Conservation (phyloP, 2,797 vertebrate genomes). For the Xerus rutilus region DNA sequence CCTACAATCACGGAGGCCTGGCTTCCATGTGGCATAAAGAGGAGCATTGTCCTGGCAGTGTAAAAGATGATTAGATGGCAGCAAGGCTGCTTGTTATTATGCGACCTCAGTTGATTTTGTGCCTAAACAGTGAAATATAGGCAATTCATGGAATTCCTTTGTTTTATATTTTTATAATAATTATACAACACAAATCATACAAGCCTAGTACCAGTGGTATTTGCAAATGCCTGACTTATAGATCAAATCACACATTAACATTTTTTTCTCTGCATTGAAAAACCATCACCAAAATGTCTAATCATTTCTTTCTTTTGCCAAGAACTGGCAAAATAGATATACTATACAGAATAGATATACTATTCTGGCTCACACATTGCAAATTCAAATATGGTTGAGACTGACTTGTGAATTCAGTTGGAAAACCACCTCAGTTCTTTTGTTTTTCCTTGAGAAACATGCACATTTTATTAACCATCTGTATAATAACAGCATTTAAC, state of each 20-base stretch:
- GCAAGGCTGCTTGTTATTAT: constrained; percentile 71
- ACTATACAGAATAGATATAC: not conserved
- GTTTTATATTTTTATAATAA: constrained; percentile 54
- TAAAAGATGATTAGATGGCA: constrained; percentile 63
- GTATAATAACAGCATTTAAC: no score
- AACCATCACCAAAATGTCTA: not conserved
- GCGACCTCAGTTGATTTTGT: constrained; percentile 74
- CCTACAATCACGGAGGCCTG: constrained; percentile 51
- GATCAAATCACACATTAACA: constrained; percentile 50
- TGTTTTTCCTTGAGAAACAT: no score
- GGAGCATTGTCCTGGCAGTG: constrained; percentile 70
- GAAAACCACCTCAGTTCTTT: not conserved
- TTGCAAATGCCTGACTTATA: constrained; percentile 50
- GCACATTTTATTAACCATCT: no score
- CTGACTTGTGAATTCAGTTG: not conserved
- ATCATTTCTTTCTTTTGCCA: constrained; percentile 34
- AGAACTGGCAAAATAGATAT: not conserved
- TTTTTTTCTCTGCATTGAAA: constrained; percentile 53
- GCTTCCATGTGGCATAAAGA: constrained; percentile 73
- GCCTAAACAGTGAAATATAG: constrained; percentile 73
- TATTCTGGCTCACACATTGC: not conserved
- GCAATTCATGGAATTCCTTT: constrained; percentile 74
- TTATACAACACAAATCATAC: constrained; percentile 47
- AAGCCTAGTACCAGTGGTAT: constrained; percentile 41
- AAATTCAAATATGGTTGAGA: not conserved